Percentiles rank a stretch among this genome's conserved stretches.
Evolutionary conservation across 2,797 vertebrate species (phyloP).

Genomic region (Arnoldichthys spilopterus): DNA sequence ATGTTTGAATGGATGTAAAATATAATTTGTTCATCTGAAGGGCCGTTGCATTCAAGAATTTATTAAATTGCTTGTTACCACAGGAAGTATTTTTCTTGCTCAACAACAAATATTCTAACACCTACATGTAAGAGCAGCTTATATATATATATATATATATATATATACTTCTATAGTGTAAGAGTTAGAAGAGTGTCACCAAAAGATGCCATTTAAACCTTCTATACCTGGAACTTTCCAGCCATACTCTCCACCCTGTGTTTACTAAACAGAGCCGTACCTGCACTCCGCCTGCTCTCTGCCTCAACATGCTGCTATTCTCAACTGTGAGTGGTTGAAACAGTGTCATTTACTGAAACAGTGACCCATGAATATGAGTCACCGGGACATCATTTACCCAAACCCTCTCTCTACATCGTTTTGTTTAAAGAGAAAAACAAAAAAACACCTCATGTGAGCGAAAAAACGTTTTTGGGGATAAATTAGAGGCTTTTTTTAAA

Average conservation of each 20-base stretch:
- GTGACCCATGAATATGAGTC: constrained; percentile 31
- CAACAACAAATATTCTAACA: no score
- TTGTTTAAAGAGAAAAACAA: no score
- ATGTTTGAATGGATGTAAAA: no score
- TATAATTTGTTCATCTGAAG: no score
- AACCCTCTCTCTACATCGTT: not conserved
- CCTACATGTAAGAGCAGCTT: no score
- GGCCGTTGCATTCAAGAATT: no score
- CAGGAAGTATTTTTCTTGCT: no score
- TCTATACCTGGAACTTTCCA: constrained; percentile 69
- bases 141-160: no score
- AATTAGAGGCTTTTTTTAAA: no score
- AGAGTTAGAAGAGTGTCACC: constrained; percentile 25
- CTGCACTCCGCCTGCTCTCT: constrained; percentile 65
- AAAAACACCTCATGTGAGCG: no score
- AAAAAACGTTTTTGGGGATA: no score
- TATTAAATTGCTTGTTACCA: no score
- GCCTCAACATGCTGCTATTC: constrained; percentile 64
- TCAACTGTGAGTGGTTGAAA: constrained; percentile 45
- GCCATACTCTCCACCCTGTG: constrained; percentile 61
- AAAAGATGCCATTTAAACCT: constrained; percentile 12
- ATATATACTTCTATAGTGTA: constrained; percentile 52
- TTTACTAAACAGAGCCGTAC: constrained; percentile 77
- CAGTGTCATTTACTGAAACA: constrained; percentile 45
- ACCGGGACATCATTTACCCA: not conserved